phyloP scores from a whole-genome alignment of 2,113 vertebrate species.

The Odobenus rosmarus region DNA sequence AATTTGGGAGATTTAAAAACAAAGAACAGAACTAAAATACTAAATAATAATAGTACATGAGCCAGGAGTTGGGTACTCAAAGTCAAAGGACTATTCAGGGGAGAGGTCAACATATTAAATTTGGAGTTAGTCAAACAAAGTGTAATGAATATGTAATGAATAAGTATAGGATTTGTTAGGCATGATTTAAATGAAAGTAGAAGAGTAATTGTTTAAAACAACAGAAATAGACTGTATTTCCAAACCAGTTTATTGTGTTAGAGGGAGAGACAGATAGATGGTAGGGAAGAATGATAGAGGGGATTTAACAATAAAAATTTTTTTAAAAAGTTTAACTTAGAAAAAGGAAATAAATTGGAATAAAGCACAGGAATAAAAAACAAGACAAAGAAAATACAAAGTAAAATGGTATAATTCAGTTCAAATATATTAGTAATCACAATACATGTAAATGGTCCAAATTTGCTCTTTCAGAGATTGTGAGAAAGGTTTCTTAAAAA shows the following conservation, averaged over 20 bases:
- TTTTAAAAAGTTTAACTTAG: background rate
- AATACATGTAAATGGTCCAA: background rate
- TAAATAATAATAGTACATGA: background rate
- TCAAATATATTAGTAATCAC: background rate
- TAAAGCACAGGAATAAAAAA: background rate
- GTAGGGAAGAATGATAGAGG: background rate
- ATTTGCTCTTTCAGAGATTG: background rate
- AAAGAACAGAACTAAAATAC: background rate
- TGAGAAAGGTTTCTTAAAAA: background rate
- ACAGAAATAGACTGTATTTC: background rate
- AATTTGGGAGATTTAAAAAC: background rate
- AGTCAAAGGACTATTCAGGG: background rate
- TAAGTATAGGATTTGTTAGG: background rate
- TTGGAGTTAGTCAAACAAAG: background rate
- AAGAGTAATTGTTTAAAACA: background rate
- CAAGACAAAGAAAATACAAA: background rate
- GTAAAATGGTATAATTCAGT: background rate
- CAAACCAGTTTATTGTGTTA: background rate
- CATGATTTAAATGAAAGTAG: background rate
- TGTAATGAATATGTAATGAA: background rate
- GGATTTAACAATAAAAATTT: background rate
- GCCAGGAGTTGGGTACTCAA: background rate
- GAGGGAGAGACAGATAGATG: background rate
- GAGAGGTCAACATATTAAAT: background rate
- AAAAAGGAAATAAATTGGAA: constrained; percentile 9